Evolutionary conservation across 2,888 invertebrate species (phyloP), one percentile per base, ranked within the genome.

Genomic region (Galeruca laticollis): DNA sequence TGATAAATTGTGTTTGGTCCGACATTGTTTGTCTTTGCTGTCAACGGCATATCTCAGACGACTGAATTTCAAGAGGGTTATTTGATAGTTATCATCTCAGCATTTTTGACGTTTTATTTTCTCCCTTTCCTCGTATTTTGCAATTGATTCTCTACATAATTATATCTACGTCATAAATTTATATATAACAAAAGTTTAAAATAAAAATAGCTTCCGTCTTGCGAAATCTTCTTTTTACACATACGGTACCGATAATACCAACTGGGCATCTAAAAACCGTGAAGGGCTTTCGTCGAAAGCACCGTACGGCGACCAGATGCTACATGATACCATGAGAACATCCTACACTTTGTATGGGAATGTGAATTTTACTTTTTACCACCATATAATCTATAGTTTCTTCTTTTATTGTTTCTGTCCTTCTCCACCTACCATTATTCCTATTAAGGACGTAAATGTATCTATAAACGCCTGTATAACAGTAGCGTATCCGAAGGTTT

Each of bases 291-390:
- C 51, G 51, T 51, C 21, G n/a, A 10, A 70, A 73, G 66, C 64
- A 72, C 65, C 68, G 70, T 71, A 74, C 78, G 81, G 77, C 77
- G 73, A 79, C 81, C 83, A 83, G 82, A 84, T 84, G 84, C 82
- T 73, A 82, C 78, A 76, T 77, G 81, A 83, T 77, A 82, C 83
- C 83, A 84, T 84, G 84, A 81, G 84, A 84, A 83, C 80, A 79
- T 80, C 79, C 80, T 62, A 35, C 56, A 35, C 13, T 13, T 13
- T n/a, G 13, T 79, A 77, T 77, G 78, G 78, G 78, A 78, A 80
- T 73, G 73, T 60, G 64, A 72, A 72, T 73, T 69, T 71, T 70
- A 66, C 35, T 70, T 70, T 70, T 66, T 62, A 70, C 62, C 66
- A 67, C 62, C 66, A 59, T 15, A 56, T 15, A 56, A 52, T n/a